Conservation (phyloP, 2,888 invertebrate species). For the Philopedon plagiatum region DNA sequence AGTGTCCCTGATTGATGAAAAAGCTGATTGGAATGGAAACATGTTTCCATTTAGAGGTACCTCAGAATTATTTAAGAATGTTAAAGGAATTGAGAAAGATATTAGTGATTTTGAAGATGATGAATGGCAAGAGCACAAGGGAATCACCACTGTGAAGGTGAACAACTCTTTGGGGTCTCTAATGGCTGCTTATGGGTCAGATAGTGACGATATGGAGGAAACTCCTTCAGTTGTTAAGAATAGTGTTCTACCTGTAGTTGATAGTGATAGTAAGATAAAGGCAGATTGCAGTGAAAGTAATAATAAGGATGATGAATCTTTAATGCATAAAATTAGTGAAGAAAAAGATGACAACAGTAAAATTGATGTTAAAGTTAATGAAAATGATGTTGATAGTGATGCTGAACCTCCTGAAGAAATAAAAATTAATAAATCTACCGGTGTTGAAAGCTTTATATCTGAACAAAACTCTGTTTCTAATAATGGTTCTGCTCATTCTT, state of each 20-base stretch:
- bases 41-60: constrained; percentile 67
- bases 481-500: neutral
- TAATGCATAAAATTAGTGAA: neutral
- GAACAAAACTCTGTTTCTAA: neutral
- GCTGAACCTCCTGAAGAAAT: constrained; percentile 72
- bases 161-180: constrained; percentile 74
- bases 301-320: neutral
- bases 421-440: constrained; percentile 63
- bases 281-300: neutral
- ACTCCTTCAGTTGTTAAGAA: neutral
- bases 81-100: constrained; percentile 57
- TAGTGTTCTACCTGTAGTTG: neutral
- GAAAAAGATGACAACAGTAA: neutral
- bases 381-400: constrained; percentile 57
- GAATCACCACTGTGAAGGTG: constrained; percentile 56
- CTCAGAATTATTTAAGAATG: constrained; percentile 56
- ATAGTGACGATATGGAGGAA: constrained; percentile 61
- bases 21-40: constrained; percentile 65
- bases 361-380: neutral
- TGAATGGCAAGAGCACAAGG: constrained; percentile 60
- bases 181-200: constrained; percentile 74
- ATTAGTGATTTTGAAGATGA: constrained; percentile 62
- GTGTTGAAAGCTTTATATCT: constrained; percentile 19
- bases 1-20: constrained; percentile 63
- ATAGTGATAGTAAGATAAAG: constrained; percentile 1